Conservation (phyloP, 2,113 vertebrate species). For the Tauraco erythrolophus region DNA sequence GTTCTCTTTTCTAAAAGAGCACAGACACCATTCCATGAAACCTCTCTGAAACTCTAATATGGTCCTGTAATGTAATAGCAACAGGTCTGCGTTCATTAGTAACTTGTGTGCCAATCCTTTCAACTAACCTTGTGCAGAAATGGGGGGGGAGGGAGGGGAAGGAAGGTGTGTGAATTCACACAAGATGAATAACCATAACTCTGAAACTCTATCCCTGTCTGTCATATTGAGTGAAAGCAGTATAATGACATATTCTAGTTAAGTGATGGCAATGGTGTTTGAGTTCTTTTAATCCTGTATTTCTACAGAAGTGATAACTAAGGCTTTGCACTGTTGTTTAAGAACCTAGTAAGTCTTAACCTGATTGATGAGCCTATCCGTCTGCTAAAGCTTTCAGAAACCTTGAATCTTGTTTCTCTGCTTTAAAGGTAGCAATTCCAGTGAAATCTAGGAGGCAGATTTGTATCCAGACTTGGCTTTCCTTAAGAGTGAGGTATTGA, state of each 20-base stretch:
- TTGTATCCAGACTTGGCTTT: constrained; percentile 51
- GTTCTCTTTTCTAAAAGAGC: not conserved
- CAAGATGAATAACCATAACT: not conserved
- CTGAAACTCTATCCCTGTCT: not conserved
- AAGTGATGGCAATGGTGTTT: constrained; percentile 27
- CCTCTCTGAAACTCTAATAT: not conserved
- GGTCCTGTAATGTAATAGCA: not conserved
- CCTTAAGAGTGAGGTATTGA: constrained; percentile 1
- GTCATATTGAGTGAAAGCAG: constrained; percentile 13
- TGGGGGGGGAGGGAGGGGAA: not conserved
- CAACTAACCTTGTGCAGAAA: not conserved
- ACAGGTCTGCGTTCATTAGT: not conserved
- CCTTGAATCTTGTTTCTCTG: constrained; percentile 41
- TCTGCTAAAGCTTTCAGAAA: constrained; percentile 17
- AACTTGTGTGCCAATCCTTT: not conserved
- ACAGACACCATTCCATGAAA: constrained; percentile 14
- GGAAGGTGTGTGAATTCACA: not conserved
- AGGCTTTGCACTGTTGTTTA: not conserved
- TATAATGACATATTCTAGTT: not conserved
- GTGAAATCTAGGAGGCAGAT: constrained; percentile 37
- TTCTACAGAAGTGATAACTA: constrained; percentile 6
- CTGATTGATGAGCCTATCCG: not conserved
- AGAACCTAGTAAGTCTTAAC: not conserved
- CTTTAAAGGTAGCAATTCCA: constrained; percentile 42
- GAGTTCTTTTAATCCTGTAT: constrained; percentile 15